A percentile compares a stretch with the other conserved stretches of the same genome.
phyloP scores from a whole-genome alignment of 2,113 vertebrate species.

The Montifringilla adamsi region DNA sequence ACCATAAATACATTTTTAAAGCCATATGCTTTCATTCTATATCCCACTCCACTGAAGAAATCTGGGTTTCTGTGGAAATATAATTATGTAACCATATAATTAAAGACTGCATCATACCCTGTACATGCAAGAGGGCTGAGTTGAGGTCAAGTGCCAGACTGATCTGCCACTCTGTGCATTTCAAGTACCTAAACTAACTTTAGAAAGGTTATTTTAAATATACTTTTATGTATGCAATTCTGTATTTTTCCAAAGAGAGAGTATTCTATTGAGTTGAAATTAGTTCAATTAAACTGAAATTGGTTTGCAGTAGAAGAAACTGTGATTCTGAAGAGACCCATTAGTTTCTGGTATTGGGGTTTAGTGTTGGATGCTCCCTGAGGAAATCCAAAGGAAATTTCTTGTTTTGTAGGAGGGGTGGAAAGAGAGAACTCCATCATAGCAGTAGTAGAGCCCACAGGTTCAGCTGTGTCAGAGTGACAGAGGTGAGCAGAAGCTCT shows the following conservation, averaged over 20 bases:
- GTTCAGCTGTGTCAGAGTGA: not conserved
- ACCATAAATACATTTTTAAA: conserved; percentile 69
- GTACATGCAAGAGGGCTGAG: not conserved
- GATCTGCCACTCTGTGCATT: conserved; percentile 10
- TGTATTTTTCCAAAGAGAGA: not conserved
- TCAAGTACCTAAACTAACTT: conserved; percentile 20
- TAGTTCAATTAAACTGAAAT: not conserved
- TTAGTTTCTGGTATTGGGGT: not conserved
- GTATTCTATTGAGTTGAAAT: not conserved
- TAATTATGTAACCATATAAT: conserved; percentile 57
- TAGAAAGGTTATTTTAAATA: not conserved
- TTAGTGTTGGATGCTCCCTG: not conserved
- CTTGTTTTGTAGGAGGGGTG: not conserved
- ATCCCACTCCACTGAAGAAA: conserved; percentile 38
- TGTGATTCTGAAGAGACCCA: not conserved
- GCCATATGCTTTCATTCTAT: conserved; percentile 63
- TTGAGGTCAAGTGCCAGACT: conserved; percentile 17
- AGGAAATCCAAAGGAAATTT: not conserved
- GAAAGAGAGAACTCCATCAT: not conserved
- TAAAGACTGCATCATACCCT: conserved; percentile 29
- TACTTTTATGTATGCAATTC: not conserved
- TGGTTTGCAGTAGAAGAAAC: not conserved
- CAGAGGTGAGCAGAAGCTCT: not conserved
- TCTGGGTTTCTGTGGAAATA: conserved; percentile 49
- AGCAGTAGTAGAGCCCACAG: not conserved